These are phyloP conservation scores for Xenus cinereus DNA, from an alignment of 2,113 vertebrate genomes.

Conservation along the genomic window DNA sequence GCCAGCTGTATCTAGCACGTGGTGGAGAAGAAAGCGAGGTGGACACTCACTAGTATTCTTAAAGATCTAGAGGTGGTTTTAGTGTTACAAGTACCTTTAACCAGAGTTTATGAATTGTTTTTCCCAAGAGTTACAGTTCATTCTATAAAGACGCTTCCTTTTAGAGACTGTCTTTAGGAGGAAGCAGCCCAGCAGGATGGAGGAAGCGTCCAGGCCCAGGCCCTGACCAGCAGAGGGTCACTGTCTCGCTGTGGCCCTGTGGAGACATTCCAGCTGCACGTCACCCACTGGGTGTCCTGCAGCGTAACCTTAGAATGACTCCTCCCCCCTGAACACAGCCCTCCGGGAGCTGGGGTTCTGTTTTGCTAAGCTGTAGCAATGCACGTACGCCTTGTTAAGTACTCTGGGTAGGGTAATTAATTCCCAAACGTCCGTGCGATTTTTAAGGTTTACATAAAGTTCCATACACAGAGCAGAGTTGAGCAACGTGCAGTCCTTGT, in stretches of 20 bases:
- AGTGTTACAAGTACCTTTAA: not conserved
- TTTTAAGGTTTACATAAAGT: not conserved
- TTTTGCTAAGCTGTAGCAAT: not conserved
- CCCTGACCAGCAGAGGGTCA: not conserved
- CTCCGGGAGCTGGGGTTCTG: fast-evolving
- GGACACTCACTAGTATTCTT: not conserved
- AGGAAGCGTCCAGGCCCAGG: fast-evolving
- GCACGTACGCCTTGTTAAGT: fast-evolving
- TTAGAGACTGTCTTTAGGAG: not conserved
- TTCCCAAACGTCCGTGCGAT: not conserved
- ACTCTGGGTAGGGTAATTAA: not conserved
- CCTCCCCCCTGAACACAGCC: not conserved
- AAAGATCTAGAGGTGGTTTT: not conserved
- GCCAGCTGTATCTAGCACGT: not conserved
- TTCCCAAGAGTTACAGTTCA: not conserved
- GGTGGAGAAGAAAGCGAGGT: not conserved
- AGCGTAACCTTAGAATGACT: not conserved
- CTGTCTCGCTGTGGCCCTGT: not conserved
- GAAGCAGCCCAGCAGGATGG: fast-evolving
- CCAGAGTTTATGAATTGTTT: not conserved
- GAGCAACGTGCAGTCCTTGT: not conserved
- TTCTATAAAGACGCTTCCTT: not conserved
- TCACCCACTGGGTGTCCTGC: not conserved
- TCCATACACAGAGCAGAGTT: not conserved
- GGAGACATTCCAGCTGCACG: fast-evolving